A percentile compares a stretch with the other conserved stretches of the same genome.
Evolutionary conservation across 2,113 vertebrate species (phyloP).

Genomic region (Lipotes vexillifer): DNA sequence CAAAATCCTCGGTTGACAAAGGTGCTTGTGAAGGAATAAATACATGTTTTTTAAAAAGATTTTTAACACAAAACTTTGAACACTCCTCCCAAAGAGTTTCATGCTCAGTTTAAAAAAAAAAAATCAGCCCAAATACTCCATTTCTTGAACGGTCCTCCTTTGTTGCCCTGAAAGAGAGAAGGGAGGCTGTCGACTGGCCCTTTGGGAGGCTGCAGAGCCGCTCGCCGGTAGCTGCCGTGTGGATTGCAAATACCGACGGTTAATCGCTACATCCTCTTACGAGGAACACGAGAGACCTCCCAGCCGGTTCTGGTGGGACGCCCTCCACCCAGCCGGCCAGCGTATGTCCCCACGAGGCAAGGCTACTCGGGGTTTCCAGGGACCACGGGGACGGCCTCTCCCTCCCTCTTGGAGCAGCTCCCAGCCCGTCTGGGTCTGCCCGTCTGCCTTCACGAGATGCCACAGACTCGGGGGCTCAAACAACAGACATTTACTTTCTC

Average conservation of each 20-base stretch:
- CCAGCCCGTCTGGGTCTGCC: not conserved
- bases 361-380: not conserved
- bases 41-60: not conserved
- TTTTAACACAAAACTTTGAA: not conserved
- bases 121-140: not conserved
- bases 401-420: no score
- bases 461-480: not conserved
- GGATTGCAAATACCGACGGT: not conserved
- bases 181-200: not conserved
- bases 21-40: not conserved
- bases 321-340: not conserved
- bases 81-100: not conserved
- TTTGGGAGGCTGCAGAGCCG: not conserved
- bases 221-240: not conserved
- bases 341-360: not conserved
- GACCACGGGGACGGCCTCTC: no score
- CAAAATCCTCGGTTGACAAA: not conserved
- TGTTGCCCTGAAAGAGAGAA: not conserved
- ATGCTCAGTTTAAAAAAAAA: not conserved
- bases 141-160: not conserved
- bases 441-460: not conserved
- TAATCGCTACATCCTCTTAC: not conserved
- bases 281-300: not conserved
- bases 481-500: no score
- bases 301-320: not conserved